A percentile compares a stretch with the other conserved stretches of the same genome.
phyloP scores from a whole-genome alignment of 2,797 vertebrate genomes.

The Gallirallus australis region DNA sequence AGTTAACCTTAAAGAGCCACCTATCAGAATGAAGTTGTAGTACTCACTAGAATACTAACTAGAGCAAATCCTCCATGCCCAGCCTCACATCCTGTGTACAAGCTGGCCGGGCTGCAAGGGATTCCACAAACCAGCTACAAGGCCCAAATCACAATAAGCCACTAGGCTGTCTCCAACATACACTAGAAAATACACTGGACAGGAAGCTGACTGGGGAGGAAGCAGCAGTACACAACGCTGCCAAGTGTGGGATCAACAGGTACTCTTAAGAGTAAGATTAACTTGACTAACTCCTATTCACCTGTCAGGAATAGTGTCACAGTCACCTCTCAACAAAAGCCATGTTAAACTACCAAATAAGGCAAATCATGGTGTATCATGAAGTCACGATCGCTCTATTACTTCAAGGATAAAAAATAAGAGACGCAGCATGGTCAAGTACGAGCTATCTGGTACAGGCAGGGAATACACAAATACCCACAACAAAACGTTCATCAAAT shows the following conservation, averaged over 20 bases:
- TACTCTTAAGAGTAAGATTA: background rate
- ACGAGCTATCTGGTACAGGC: background rate
- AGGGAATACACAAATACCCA: background rate
- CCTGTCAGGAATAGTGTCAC: background rate
- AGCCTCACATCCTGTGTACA: background rate
- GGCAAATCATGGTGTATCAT: fast-evolving
- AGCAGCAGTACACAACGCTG: background rate
- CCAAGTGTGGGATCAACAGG: fast-evolving
- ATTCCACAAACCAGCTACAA: background rate
- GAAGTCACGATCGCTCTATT: background rate
- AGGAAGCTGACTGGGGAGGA: background rate
- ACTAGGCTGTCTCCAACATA: background rate
- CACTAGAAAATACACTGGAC: fast-evolving
- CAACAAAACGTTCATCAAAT: background rate
- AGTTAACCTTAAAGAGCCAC: background rate
- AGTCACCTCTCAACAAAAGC: background rate
- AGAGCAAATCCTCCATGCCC: background rate
- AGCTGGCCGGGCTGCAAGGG: background rate
- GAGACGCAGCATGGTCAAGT: background rate
- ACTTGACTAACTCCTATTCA: background rate
- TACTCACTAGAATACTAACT: background rate
- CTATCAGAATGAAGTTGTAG: background rate
- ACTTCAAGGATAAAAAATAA: background rate
- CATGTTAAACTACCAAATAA: background rate
- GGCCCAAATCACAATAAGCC: background rate